Evolutionary conservation across 2,113 vertebrate genomes (phyloP), one percentile per base, ranked within the genome.

Genomic region (Nothobranchius kuhntae): DNA sequence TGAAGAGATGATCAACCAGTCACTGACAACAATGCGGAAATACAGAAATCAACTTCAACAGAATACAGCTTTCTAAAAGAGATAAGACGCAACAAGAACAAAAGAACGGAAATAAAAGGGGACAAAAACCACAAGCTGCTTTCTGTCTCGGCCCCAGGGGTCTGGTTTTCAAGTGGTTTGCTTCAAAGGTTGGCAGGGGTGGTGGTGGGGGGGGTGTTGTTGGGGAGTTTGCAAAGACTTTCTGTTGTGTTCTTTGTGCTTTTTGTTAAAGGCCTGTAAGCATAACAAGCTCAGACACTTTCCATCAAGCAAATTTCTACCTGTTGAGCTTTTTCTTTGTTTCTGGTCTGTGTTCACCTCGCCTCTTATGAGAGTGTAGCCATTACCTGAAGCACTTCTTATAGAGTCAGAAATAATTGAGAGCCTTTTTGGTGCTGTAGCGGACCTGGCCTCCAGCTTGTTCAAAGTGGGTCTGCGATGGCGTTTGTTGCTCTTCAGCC

Each of bases 121-220:
- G 81, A 79, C 7, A n/a, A 50, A 50, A 50, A 63, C 73, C 81
- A 87, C 77, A 89, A 82, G 86, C 86, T 83, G 84, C 89, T 78
- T 73, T 87, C 57, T 77, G 63, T 69, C 50, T 78, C 15, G n/a
- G 68, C 75, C 80, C 83, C 82, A 73, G 83, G 78, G 73, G 68
- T 84, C 78, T 71, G 71, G 73, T 52, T 85, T 88, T 90, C 90
- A 92, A 91, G 91, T 92, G 91, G 90, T 91, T 89, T 78, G 81
- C 88, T 87, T 85, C 86, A 75, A 61, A 63, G 51, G 56, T 47
- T 64, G 63, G 45, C 10, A 24, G 58, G 36, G 26, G n/a, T n/a
- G n/a, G n/a, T n/a, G n/a, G n/a, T n/a, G n/a, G n/a, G n/a, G n/a
- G n/a, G n/a, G n/a, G n/a, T n/a, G n/a, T n/a, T n/a, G n/a, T n/a